Base-by-base conservation (phyloP, 2,113 vertebrate species). In the Pteropus alecto region DNA sequence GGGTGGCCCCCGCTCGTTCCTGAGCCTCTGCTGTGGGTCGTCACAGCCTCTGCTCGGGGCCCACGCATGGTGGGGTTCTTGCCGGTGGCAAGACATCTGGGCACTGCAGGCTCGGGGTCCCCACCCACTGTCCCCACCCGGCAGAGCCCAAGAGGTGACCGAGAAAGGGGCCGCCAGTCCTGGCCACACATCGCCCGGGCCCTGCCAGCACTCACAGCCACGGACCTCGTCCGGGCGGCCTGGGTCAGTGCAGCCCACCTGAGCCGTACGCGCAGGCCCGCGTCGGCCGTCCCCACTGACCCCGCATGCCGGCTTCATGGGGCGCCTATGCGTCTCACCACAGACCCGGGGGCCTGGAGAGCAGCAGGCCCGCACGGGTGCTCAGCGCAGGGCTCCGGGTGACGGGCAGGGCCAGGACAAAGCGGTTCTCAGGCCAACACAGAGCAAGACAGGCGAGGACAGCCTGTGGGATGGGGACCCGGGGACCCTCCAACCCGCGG, bases 281-380 rank as follows among this genome's bases (percentile, higher is more conserved):
- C 33, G 28, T 28, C 12, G 0, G 41, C 30, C 0, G 0, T 1
- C 8, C n/a, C 54, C 11, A 0, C 41, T 11, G 1, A 1, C 7
- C 26, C 28, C 65, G 19, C 19, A 0, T 7, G 1, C 33, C 48
- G 65, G 12, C 33, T 14, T 21, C 6, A 21, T 7, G n/a, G 18
- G 16, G 18, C 15, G 28, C 28, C 48, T 0, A 7, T 33, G 22
- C 38, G 6, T 21, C 28, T 15, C 5, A 19, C 65, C 28, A 13
- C 65, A 7, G 22, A 33, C 19, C 63, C 5, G 33, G 33, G 61
- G 28, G 7, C 19, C 56, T 5, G 33, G 33, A 54, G 28, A 5
- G 21, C 43, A 3, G 4, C 12, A 12, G 28, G 46, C 46, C 46
- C 46, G 46, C 46, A 48, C 11, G 46, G 46, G 46, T 11, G 46